phyloP scores from a whole-genome alignment of 2,797 vertebrate genomes.

The Hoplostethus atlanticus region DNA sequence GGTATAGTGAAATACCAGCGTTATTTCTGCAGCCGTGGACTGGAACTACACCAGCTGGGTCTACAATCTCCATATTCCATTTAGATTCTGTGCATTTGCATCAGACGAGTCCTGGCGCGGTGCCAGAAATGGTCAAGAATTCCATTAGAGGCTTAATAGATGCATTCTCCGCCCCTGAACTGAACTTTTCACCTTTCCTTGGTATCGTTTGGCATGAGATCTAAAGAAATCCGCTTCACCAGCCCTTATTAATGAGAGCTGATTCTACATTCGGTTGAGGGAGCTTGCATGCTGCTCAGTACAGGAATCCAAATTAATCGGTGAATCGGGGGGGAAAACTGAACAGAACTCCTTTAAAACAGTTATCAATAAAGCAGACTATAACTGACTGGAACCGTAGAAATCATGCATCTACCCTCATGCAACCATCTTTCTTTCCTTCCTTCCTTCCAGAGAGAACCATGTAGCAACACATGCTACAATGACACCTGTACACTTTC shows the following conservation, averaged over 20 bases:
- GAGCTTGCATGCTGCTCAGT: constrained; percentile 30
- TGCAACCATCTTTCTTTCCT: no score
- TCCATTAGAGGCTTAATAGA: constrained; percentile 57
- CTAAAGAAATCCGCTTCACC: constrained; percentile 35
- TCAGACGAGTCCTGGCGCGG: constrained; percentile 13
- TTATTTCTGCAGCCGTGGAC: constrained; percentile 14
- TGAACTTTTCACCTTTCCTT: constrained; percentile 65
- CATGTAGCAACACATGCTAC: no score
- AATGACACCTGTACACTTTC: background rate
- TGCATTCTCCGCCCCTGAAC: constrained; percentile 45
- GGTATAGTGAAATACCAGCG: constrained; percentile 1
- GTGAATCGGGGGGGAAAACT: background rate
- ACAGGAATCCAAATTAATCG: constrained; percentile 6
- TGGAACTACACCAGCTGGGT: constrained; percentile 40
- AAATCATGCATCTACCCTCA: no score
- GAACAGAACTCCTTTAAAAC: background rate
- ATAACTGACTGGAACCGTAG: no score
- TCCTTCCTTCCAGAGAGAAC: no score
- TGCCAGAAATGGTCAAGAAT: constrained; percentile 58
- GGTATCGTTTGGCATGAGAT: constrained; percentile 46
- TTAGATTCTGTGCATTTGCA: constrained; percentile 51
- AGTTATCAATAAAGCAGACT: no score
- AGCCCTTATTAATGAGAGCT: constrained; percentile 51
- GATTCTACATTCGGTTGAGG: constrained; percentile 12
- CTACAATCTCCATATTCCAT: constrained; percentile 55